These are phyloP conservation scores for Rhagologus leucostigma DNA, from an alignment of 2,113 vertebrate species.

Conservation along the genomic window DNA sequence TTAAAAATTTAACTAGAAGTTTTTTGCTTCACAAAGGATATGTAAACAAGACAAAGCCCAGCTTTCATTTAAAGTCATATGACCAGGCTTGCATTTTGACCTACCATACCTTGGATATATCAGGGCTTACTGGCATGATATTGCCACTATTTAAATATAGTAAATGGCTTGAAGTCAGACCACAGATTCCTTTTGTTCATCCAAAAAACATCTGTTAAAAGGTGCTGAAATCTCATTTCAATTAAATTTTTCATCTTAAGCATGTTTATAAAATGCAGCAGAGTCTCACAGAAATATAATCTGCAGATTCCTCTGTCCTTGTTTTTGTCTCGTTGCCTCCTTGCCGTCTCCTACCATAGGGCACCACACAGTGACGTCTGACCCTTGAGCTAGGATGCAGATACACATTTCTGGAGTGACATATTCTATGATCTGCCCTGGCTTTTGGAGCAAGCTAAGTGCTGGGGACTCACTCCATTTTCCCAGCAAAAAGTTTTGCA, in stretches of 20 bases:
- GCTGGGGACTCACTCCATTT: not conserved
- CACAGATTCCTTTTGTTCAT: not conserved
- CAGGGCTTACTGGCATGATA: not conserved
- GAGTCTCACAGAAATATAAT: not conserved
- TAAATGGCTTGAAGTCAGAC: not conserved
- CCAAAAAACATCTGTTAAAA: not conserved
- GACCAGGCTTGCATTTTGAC: not conserved
- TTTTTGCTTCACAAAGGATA: not conserved
- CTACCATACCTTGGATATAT: not conserved
- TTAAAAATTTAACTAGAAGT: not conserved
- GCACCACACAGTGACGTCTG: not conserved
- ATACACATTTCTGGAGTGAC: not conserved
- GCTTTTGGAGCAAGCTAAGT: not conserved
- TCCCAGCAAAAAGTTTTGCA: not conserved
- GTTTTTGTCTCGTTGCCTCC: not conserved
- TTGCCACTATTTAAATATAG: not conserved
- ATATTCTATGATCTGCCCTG: not conserved
- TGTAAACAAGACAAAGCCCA: not conserved
- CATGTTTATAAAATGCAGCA: not conserved
- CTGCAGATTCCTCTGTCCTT: not conserved
- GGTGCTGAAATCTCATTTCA: not conserved
- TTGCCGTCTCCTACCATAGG: not conserved
- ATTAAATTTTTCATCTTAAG: not conserved
- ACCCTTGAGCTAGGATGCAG: not conserved
- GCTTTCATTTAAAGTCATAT: not conserved